Percentiles rank a stretch among this genome's conserved stretches.
These are phyloP conservation scores for Drosophila rhopaloa DNA, from an alignment of 1,140 invertebrate genomes.

Conservation along the genomic window DNA sequence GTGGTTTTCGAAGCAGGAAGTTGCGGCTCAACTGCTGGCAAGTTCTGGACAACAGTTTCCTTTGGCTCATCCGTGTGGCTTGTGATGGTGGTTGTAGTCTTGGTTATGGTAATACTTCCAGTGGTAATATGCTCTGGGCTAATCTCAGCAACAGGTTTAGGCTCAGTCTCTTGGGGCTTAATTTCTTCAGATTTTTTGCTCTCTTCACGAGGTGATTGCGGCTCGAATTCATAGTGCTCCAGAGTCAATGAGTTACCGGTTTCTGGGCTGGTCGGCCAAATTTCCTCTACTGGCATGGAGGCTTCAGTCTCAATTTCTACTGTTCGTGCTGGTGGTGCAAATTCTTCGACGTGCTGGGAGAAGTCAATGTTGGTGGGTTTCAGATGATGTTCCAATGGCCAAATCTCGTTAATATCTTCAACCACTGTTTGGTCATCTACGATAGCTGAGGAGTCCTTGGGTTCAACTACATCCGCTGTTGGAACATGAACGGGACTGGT, in stretches of 20 bases:
- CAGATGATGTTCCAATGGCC: constrained; percentile 79
- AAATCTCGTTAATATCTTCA: constrained; percentile 79
- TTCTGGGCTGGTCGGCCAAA: constrained; percentile 77
- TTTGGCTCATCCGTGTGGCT: constrained; percentile 1
- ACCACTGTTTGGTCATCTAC: constrained; percentile 38
- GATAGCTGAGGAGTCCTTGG: constrained; percentile 27
- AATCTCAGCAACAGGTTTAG: constrained; percentile 2
- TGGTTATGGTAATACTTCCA: constrained; percentile 53
- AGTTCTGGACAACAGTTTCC: background rate
- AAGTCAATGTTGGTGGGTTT: constrained; percentile 77
- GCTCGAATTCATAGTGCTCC: constrained; percentile 72
- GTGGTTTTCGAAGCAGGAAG: constrained; percentile 23
- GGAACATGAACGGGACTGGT: constrained; percentile 80
- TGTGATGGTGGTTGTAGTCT: constrained; percentile 41
- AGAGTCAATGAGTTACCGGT: constrained; percentile 74
- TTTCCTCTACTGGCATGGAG: constrained; percentile 63
- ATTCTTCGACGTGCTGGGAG: constrained; percentile 64
- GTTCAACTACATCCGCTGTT: constrained; percentile 60
- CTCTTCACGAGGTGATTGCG: constrained; percentile 30
- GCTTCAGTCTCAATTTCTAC: constrained; percentile 13
- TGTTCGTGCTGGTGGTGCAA: constrained; percentile 21
- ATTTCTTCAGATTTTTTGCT: constrained; percentile 19
- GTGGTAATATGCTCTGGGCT: constrained; percentile 10
- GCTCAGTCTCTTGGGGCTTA: constrained; percentile 17
- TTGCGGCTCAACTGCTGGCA: background rate